Conservation (phyloP, 1,140 invertebrate species). For the Drosophila dunni region DNA sequence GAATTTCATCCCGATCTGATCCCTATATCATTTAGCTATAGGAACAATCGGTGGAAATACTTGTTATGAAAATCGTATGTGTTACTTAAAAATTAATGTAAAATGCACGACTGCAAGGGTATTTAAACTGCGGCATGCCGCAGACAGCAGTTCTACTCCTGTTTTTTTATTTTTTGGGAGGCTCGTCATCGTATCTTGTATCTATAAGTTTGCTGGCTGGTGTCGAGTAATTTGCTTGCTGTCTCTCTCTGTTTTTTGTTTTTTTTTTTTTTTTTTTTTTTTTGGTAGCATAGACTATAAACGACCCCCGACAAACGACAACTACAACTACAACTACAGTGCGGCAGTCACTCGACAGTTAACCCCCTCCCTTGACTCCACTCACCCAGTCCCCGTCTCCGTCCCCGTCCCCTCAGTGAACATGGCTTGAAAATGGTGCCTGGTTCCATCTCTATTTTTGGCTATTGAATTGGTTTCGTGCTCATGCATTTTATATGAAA, state of each 20-base stretch:
- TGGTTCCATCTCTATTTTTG: conserved; percentile 49
- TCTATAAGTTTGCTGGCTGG: conserved; percentile 68
- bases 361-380: conserved; percentile 15
- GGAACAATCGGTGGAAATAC: too few relatives aligned
- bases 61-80: too few relatives aligned
- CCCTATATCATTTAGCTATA: too few relatives aligned
- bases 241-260: conserved; percentile 15
- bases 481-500: conserved; percentile 83
- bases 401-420: background rate
- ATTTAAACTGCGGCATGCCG: too few relatives aligned
- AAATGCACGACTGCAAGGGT: too few relatives aligned
- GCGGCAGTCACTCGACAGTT: conserved; percentile 67
- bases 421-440: background rate
- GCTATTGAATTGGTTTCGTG: conserved; percentile 82
- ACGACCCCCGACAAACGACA: conserved; percentile 53
- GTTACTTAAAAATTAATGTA: too few relatives aligned
- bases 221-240: conserved; percentile 65
- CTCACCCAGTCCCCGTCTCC: background rate
- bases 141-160: too few relatives aligned
- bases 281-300: conserved; percentile 28
- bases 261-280: conserved; percentile 16
- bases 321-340: conserved; percentile 71
- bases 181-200: conserved; percentile 68
- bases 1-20: too few relatives aligned
- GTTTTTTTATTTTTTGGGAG: conserved; percentile 9